Base-by-base conservation (phyloP, 2,113 vertebrate genomes). In the Ramphastos sulfuratus region DNA sequence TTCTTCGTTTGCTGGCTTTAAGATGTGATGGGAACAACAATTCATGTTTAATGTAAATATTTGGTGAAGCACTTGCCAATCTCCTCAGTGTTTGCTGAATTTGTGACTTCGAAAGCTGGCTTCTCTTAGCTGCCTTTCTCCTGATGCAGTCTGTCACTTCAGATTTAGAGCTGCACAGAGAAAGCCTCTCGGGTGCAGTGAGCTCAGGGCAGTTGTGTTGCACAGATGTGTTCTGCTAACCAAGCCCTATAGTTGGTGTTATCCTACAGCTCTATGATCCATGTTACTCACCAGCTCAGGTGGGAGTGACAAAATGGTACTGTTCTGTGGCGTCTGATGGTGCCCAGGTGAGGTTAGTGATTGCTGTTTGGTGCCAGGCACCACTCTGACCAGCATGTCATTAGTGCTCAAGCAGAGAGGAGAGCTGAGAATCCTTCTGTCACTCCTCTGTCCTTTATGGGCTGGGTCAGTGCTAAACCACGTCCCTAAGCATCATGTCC, bases 91-190 rank as follows among this genome's bases (percentile, higher is more conserved):
- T 96, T 94, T 97, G 94, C 89, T 96, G 93, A 94, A 90, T 96
- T 93, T 94, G 87, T 96, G 96, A 94, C 94, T 94, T 87, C 83
- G 92, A 78, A 92, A 94, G 87, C 85, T 95, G 91, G 82, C 94
- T 96, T 17, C 60, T 73, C 89, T 66, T 63, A 73, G 74, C 81
- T 91, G 7, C 70, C 83, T 90, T 59, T 59, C 94, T 97, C 70
- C 76, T 85, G 81, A 86, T 96, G 79, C 97, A 97, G 94, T 92
- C 94, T 98, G 98, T 98, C 97, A 97, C 97, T 98, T 97, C 92
- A 90, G 96, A 97, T 97, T 95, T 97, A 85, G 96, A 96, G 69
- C 75, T 93, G 89, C 92, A 91, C 81, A 72, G 94, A 61, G 69
- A 59, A 67, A 64, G 63, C 89, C 15, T 67, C 56, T 50, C 39